Percentiles rank a stretch among this genome's conserved stretches.
Conservation (phyloP, 2,888 invertebrate genomes). For the Rhodophaea formosa region DNA sequence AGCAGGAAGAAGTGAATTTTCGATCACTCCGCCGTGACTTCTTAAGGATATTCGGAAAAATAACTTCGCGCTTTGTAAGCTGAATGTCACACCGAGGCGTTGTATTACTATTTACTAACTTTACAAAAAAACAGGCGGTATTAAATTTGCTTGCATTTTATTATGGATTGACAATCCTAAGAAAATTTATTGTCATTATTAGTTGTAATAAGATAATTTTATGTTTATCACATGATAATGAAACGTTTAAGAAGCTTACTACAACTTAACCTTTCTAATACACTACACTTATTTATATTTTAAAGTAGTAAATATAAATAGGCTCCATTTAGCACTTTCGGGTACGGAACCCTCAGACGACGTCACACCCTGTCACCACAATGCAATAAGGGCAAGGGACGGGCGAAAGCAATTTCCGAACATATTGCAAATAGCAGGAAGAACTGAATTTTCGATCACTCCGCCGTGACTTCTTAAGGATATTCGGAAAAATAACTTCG, state of each 20-base stretch:
- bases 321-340: not conserved
- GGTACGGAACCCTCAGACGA: not conserved
- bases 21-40: slow-evolving; percentile 35
- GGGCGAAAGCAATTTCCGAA: slow-evolving; percentile 45
- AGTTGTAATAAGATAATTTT: too few species aligned
- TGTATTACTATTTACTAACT: not conserved
- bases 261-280: too few species aligned
- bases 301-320: too few species aligned
- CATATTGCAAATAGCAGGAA: slow-evolving; percentile 45
- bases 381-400: slow-evolving; percentile 9
- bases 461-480: slow-evolving; percentile 32
- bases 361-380: slow-evolving; percentile 9
- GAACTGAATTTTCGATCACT: slow-evolving; percentile 40
- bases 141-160: too few species aligned
- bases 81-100: not conserved
- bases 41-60: slow-evolving; percentile 27
- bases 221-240: too few species aligned
- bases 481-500: slow-evolving; percentile 23
- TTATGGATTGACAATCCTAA: too few species aligned
- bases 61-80: slow-evolving; percentile 22
- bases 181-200: too few species aligned
- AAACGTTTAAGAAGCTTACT: too few species aligned
- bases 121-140: too few species aligned
- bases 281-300: too few species aligned
- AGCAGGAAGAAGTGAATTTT: slow-evolving; percentile 39